A percentile compares a stretch with the other conserved stretches of the same genome.
These are phyloP conservation scores for Acleris literana DNA, from an alignment of 2,888 invertebrate species.

Conservation along the genomic window DNA sequence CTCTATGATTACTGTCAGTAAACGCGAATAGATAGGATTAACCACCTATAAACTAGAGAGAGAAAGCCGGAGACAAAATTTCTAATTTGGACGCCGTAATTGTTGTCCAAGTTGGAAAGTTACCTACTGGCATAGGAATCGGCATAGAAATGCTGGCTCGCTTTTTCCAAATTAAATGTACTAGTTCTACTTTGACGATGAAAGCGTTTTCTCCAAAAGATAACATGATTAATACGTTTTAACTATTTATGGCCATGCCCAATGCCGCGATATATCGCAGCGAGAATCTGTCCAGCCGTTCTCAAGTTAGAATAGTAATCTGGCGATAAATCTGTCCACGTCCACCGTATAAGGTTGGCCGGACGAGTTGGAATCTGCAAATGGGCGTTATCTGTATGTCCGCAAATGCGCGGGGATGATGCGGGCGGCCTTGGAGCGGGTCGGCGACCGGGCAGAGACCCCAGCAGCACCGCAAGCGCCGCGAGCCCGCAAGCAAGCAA, in stretches of 20 bases:
- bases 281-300: conserved; percentile 4
- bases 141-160: conserved; percentile 27
- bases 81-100: conserved; percentile 36
- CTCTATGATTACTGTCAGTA: conserved; percentile 1
- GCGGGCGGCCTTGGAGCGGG: conserved; percentile 81
- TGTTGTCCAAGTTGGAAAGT: conserved; percentile 37
- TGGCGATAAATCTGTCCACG: conserved; percentile 41
- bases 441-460: conserved; percentile 83
- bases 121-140: conserved; percentile 33
- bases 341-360: conserved; percentile 42
- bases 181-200: conserved; percentile 27
- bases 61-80: conserved; percentile 36
- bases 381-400: conserved; percentile 65
- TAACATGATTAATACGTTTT: conserved; percentile 18
- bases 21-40: conserved; percentile 22
- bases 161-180: conserved; percentile 35
- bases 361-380: conserved; percentile 61
- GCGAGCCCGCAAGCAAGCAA: conserved; percentile 69
- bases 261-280: not conserved
- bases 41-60: conserved; percentile 25
- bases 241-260: conserved; percentile 1
- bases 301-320: conserved; percentile 35
- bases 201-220: conserved; percentile 22
- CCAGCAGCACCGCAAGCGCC: conserved; percentile 71
- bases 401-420: conserved; percentile 75